Evolutionary conservation across 1,140 invertebrate species (phyloP).

Genomic region (Drosophila ananassae): DNA sequence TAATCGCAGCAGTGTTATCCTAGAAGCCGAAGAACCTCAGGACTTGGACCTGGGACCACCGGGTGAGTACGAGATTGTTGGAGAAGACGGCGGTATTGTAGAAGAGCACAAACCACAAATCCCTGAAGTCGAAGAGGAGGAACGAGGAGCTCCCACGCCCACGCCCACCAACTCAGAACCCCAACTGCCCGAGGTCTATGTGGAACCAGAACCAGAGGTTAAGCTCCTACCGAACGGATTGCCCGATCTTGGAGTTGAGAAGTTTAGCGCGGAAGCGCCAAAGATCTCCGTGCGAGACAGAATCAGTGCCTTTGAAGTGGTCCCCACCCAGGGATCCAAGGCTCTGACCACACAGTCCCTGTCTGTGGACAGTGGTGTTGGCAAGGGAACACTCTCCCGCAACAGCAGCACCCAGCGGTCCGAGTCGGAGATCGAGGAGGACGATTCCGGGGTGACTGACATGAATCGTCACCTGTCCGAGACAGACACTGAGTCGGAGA

Average conservation of each 20-base stretch:
- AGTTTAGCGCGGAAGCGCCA: slow-evolving; percentile 55
- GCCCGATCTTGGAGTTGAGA: slow-evolving; percentile 65
- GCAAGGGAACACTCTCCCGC: slow-evolving; percentile 72
- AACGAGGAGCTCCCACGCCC: slow-evolving; percentile 55
- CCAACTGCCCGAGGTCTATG: slow-evolving; percentile 61
- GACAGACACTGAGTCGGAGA: slow-evolving; percentile 88
- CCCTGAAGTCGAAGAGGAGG: slow-evolving; percentile 43
- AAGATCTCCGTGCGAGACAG: slow-evolving; percentile 79
- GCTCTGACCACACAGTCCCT: slow-evolving; percentile 59
- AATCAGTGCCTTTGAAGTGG: slow-evolving; percentile 79
- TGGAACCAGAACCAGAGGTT: slow-evolving; percentile 40
- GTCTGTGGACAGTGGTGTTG: slow-evolving; percentile 71
- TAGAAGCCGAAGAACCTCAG: slow-evolving; percentile 44
- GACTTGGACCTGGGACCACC: slow-evolving; percentile 52
- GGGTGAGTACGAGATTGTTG: slow-evolving; percentile 56
- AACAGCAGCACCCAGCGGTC: slow-evolving; percentile 84
- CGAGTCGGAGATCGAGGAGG: slow-evolving; percentile 87
- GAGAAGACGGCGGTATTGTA: slow-evolving; percentile 49
- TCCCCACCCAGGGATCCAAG: slow-evolving; percentile 21
- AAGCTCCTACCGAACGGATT: slow-evolving; percentile 64
- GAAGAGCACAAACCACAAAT: slow-evolving; percentile 32
- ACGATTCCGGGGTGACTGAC: slow-evolving; percentile 90
- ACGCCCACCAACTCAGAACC: slow-evolving; percentile 52
- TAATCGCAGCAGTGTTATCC: slow-evolving; percentile 51
- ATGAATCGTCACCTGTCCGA: slow-evolving; percentile 89